Evolutionary conservation across 2,113 vertebrate genomes (phyloP), one percentile per base, ranked within the genome.

Genomic region (Gila orcuttii): DNA sequence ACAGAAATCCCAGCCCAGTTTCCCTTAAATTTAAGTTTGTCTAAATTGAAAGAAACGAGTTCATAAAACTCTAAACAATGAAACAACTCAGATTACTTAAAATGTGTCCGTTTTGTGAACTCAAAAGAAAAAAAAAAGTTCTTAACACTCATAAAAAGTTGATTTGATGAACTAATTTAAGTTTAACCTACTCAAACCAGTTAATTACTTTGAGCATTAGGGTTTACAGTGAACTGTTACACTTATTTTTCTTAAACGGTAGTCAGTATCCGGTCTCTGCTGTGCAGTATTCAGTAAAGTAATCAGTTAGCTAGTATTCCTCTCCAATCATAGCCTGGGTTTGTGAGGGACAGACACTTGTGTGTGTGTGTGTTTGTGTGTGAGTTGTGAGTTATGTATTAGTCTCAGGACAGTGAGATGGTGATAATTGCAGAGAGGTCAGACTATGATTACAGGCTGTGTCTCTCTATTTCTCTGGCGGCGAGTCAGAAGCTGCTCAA

Each of bases 401-500:
- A 92, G 92, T 57, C 79, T 90, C 82, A 90, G 91, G 89, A 92
- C 89, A 92, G 88, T 91, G 91, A 93, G 91, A 85, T 90, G 91
- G 90, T 90, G 92, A 92, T 94, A 93, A 94, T 94, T 94, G 92
- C 91, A 89, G 90, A 88, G 93, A 94, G 93, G 92, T 94, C 91
- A 92, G 92, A 91, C 90, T 93, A 92, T 93, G 93, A 93, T 94
- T 93, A 94, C 93, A 93, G 91, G 90, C 89, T 93, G 79, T 64
- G 31, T 73, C 64, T 52, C 33, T 31, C 19, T 71, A 42, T 76
- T 36, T 76, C 57, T 78, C 47, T 87, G 71, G 62, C 68, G 50
- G 75, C 84, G 55, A 45, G 74, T 80, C 12, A 86, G 78, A 81
- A 69, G 90, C 81, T 85, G 57, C 79, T 7, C 62, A 68, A 83